Conservation (phyloP, 2,113 vertebrate genomes). For the Oriolus oriolus region DNA sequence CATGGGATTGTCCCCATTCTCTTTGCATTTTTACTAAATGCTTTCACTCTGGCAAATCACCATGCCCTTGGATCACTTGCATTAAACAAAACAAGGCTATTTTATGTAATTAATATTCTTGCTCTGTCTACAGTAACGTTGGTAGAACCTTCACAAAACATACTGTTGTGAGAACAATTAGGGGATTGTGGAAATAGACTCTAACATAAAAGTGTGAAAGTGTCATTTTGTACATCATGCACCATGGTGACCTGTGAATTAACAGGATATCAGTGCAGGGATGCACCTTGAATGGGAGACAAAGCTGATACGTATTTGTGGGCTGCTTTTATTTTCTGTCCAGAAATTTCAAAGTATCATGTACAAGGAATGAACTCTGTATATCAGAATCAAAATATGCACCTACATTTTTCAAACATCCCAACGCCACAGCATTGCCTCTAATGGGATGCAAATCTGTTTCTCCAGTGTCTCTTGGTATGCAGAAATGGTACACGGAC, state of each 20-base stretch:
- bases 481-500: not conserved
- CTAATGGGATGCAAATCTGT: not conserved
- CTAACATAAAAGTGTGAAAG: not conserved
- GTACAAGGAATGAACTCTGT: not conserved
- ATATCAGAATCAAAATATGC: not conserved
- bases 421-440: not conserved
- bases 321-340: not conserved
- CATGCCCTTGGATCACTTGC: not conserved
- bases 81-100: constrained; percentile 39
- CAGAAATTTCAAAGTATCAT: not conserved
- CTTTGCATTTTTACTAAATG: constrained; percentile 36
- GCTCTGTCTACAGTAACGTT: not conserved
- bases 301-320: not conserved
- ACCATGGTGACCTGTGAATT: not conserved
- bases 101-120: constrained; percentile 3
- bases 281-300: not conserved
- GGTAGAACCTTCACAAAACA: not conserved
- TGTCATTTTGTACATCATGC: not conserved
- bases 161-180: not conserved
- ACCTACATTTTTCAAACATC: not conserved
- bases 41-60: constrained; percentile 39
- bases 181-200: not conserved
- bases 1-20: constrained; percentile 8
- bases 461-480: not conserved
- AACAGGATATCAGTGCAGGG: not conserved